Percentiles rank a stretch among this genome's conserved stretches.
Conservation (phyloP, 2,797 vertebrate genomes). For the Anas bernieri region DNA sequence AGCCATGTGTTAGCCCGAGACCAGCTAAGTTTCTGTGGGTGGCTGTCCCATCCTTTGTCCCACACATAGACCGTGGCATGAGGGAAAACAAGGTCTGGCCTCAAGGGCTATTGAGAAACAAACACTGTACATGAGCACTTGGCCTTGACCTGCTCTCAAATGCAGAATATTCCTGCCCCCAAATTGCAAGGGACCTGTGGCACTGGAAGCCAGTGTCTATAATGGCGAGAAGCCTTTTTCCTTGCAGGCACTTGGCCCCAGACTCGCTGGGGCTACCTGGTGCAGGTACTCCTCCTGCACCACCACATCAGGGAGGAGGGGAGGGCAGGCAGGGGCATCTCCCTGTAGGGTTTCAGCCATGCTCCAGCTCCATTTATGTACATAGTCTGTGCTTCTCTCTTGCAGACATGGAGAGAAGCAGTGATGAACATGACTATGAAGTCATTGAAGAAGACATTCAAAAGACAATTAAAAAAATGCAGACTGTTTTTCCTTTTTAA, state of each 20-base stretch:
- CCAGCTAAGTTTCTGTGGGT: accelerated
- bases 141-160: background rate
- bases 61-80: accelerated
- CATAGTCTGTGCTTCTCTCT: background rate
- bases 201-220: background rate
- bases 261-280: background rate
- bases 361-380: background rate
- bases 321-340: accelerated
- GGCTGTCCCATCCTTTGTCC: background rate
- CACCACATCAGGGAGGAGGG: background rate
- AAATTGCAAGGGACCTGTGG: accelerated
- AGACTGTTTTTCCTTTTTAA: slow-evolving; percentile 63
- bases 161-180: too few species aligned
- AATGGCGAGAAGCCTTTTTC: background rate
- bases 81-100: background rate
- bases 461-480: slow-evolving; percentile 34
- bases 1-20: background rate
- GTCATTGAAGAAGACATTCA: slow-evolving; percentile 58
- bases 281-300: background rate
- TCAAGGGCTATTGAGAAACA: accelerated
- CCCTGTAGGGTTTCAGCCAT: accelerated
- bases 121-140: background rate
- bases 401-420: background rate
- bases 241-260: background rate
- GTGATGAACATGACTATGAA: slow-evolving; percentile 82